Base-by-base conservation (phyloP, 2,888 invertebrate genomes). In the Lasioglossum leucozonium region DNA sequence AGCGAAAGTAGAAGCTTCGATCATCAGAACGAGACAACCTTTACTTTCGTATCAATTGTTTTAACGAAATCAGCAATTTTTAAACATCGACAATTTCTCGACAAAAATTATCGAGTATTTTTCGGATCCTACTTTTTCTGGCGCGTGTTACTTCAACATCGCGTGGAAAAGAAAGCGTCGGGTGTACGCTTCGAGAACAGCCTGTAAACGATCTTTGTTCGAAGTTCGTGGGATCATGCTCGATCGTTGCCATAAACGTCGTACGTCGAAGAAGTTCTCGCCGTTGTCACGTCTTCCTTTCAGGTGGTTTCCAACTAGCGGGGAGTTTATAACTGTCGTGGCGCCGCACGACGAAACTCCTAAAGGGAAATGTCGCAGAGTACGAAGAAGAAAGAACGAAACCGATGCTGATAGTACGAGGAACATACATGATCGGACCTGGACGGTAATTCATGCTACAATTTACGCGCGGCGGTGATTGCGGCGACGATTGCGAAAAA, bases 321-420 rank as follows among this genome's bases (percentile, higher is more conserved):
- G 83, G 83, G 85, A 84, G 79, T 88, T 85, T 88, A 85, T 87
- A 88, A 90, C 84, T 84, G 88, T 88, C 87, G 80, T 58, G 72
- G 79, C 5, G 51, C n/a, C 37, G 47, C 72, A 51, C 71, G 67
- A 30, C 22, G 71, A 69, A 58, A 51, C 69, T 37, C 72, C 73
- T 71, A 67, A 65, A 76, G 71, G 80, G 51, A 81, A 82, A 85
- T 72, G 55, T 34, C 2, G 34, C 34, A 34, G 62, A 30, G 40
- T 34, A 72, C 40, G 73, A 34, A 58, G 55, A 10, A 79, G 58
- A 82, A 55, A 34, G 72, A 55, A 30, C 65, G 40, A 22, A 73
- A 55, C 26, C 22, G 47, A 51, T 47, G 47, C 2, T 34, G n/a
- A n/a, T n/a, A n/a, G 16, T 51, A 73, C 65, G 51, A 47, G 67